phyloP scores from a whole-genome alignment of 2,888 invertebrate species.

The Cantharis flavilabris region DNA sequence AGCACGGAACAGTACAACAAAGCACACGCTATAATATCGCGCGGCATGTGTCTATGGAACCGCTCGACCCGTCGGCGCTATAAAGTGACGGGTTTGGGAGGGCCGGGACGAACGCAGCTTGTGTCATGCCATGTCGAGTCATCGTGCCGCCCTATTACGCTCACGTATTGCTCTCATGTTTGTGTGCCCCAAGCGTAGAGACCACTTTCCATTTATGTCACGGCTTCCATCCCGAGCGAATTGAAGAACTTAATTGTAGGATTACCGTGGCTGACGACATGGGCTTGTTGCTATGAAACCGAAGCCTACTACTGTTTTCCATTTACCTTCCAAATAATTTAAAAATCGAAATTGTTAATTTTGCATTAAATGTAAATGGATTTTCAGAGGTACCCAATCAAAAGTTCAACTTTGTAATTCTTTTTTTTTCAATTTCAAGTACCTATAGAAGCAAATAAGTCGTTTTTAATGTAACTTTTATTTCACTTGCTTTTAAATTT shows the following conservation, averaged over 20 bases:
- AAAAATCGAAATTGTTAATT: conserved; percentile 5
- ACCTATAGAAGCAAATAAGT: neutral
- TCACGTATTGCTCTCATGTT: conserved; percentile 29
- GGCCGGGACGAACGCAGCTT: conserved; percentile 23
- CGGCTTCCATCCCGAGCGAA: conserved; percentile 27
- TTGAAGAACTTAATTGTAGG: conserved; percentile 31
- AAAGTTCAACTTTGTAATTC: neutral
- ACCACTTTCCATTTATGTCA: conserved; percentile 31
- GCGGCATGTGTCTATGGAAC: conserved; percentile 27
- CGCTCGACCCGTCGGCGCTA: conserved; percentile 30
- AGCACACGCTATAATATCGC: conserved; percentile 23
- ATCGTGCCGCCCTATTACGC: conserved; percentile 31
- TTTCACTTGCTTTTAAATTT: neutral
- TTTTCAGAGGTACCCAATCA: neutral
- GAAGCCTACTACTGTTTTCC: conserved; percentile 3
- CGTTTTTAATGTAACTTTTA: neutral
- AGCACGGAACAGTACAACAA: conserved; percentile 5
- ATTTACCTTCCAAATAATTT: conserved; percentile 1
- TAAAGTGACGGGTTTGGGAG: conserved; percentile 26
- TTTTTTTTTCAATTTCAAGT: neutral
- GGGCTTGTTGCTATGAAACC: conserved; percentile 12
- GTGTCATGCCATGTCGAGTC: conserved; percentile 31
- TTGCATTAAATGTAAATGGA: neutral
- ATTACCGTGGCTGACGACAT: conserved; percentile 28
- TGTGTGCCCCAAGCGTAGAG: conserved; percentile 28